Base-by-base conservation (phyloP, 1,140 invertebrate genomes). In the Pemphigus obesinymphae region DNA sequence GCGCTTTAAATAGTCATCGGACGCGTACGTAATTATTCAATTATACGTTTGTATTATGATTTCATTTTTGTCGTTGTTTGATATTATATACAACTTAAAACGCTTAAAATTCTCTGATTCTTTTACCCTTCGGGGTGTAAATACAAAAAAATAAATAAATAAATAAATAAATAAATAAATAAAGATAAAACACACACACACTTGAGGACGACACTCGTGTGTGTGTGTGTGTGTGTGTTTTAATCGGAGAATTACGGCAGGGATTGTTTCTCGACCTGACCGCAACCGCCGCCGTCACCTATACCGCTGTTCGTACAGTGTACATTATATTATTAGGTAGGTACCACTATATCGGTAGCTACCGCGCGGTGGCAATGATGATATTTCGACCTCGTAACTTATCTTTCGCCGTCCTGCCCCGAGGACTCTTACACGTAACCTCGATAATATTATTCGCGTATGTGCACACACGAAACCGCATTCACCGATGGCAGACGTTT, bases 201-300 rank as follows among this genome's bases (percentile, higher is more conserved):
- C n/a, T n/a, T n/a, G n/a, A n/a, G n/a, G n/a, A n/a, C n/a, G n/a
- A n/a, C n/a, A n/a, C n/a, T n/a, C n/a, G n/a, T n/a, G n/a, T n/a
- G n/a, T n/a, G n/a, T n/a, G n/a, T n/a, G n/a, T n/a, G n/a, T n/a
- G 1, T 8, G 40, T 26, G 10, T 1, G 37, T 68, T 68, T 68
- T 43, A 26, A 68, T 43, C 37, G 40, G 43, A 4, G 3, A 70
- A 70, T 26, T 70, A 40, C 10, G 13, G 37, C 40, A 8, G 66
- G 10, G 40, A 29, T 11, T 66, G 3, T 5, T 0, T 0, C 0
- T 2, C 34, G 1, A 0, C n/a, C 17, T 4, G 0, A 13, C 1
- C 40, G 20, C 11, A 70, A 40, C 4, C 40, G 66, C 11, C 66
- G 11, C 11, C 11, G 11, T 70, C n/a, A 23, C 37, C 37, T n/a